Evolutionary conservation across 2,888 invertebrate species (phyloP).

Genomic region (Bruchidius siliquastri): DNA sequence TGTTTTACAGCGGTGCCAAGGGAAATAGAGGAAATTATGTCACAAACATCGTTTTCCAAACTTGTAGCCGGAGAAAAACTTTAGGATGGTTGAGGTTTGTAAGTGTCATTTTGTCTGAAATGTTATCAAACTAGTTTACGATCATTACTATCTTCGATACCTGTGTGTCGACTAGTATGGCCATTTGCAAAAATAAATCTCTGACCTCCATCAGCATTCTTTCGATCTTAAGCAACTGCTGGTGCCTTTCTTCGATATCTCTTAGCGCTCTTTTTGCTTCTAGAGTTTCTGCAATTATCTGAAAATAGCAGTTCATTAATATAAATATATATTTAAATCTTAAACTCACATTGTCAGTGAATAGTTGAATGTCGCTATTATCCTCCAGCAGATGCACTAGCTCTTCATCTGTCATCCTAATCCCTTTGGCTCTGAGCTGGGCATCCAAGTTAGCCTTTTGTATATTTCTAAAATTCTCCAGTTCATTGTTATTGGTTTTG

Average conservation of each 20-base stretch:
- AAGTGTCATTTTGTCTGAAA: no score
- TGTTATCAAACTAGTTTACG: no score
- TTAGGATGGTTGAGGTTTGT: no score
- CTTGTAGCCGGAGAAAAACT: no score
- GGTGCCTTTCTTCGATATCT: slow-evolving; percentile 77
- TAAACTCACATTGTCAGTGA: slow-evolving; percentile 51
- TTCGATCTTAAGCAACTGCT: slow-evolving; percentile 78
- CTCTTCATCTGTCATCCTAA: slow-evolving; percentile 41
- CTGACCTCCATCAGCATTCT: slow-evolving; percentile 70
- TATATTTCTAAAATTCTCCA: slow-evolving; percentile 52
- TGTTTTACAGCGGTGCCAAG: no score
- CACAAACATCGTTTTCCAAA: no score
- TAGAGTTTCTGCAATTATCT: slow-evolving; percentile 77
- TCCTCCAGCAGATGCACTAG: slow-evolving; percentile 44
- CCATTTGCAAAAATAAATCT: slow-evolving; percentile 81
- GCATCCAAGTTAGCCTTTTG: slow-evolving; percentile 53
- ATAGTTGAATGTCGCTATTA: slow-evolving; percentile 46
- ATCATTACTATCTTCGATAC: slow-evolving; percentile 37
- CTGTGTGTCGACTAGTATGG: slow-evolving; percentile 72
- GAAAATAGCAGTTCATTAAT: slow-evolving; percentile 20
- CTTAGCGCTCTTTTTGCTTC: slow-evolving; percentile 70
- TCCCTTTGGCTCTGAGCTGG: slow-evolving; percentile 51
- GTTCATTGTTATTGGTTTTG: slow-evolving; percentile 50
- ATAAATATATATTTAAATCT: background rate
- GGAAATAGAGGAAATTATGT: no score